These are phyloP conservation scores for Noturus placidus DNA, from an alignment of 2,113 vertebrate species.

Conservation along the genomic window DNA sequence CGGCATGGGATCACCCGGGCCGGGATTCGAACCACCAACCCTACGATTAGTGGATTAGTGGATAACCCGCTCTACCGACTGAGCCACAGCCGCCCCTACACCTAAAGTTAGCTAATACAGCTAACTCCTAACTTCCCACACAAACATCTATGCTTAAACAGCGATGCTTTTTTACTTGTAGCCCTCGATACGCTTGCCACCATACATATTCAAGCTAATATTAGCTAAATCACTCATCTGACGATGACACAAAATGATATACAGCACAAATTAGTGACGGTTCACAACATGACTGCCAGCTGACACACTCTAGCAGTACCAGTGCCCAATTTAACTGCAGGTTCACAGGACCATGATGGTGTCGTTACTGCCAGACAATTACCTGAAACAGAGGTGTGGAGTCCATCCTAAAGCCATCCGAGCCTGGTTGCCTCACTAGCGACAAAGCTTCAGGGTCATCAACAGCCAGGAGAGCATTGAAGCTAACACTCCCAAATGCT, in stretches of 20 bases:
- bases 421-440: conserved; percentile 51
- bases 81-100: too few relatives aligned
- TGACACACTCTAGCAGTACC: not conserved
- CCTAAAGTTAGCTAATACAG: too few relatives aligned
- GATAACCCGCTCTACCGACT: too few relatives aligned
- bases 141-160: too few relatives aligned
- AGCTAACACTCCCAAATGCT: conserved; percentile 47
- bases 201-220: too few relatives aligned
- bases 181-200: too few relatives aligned
- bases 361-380: not conserved
- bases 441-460: conserved; percentile 49
- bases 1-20: too few relatives aligned
- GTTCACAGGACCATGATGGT: not conserved
- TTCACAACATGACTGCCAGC: not conserved
- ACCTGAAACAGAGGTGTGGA: conserved; percentile 53
- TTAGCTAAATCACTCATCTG: not conserved
- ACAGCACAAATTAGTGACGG: not conserved
- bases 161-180: too few relatives aligned
- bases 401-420: conserved; percentile 54
- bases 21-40: too few relatives aligned
- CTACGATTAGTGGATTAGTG: too few relatives aligned
- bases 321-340: not conserved
- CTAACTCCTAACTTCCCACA: too few relatives aligned
- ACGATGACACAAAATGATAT: not conserved
- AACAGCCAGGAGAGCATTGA: conserved; percentile 52